phyloP scores from a whole-genome alignment of 2,113 vertebrate species.

The Anhinga rufa region DNA sequence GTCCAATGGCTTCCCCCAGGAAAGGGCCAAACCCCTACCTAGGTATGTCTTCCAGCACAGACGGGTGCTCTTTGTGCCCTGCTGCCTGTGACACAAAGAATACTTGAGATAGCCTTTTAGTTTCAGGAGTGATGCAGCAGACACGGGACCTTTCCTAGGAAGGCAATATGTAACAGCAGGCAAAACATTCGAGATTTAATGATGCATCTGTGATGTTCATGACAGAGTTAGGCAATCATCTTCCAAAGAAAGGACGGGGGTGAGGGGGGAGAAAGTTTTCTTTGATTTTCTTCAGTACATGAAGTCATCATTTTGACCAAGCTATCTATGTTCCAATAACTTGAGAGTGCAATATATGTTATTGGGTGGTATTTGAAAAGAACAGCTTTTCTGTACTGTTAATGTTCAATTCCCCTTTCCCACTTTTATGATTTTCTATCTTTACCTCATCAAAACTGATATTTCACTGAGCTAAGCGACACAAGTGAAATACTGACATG shows the following conservation, averaged over 20 bases:
- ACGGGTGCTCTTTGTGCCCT: no score
- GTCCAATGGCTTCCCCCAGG: background rate
- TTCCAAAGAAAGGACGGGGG: background rate
- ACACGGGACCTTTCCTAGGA: background rate
- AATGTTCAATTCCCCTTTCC: background rate
- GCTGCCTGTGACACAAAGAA: background rate
- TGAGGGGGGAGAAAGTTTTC: fast-evolving
- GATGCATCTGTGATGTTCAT: background rate
- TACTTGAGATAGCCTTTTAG: background rate
- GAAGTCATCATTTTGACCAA: background rate
- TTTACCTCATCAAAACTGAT: slow-evolving; percentile 5
- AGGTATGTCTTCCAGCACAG: background rate
- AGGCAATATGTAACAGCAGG: background rate
- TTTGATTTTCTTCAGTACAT: background rate
- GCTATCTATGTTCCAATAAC: background rate
- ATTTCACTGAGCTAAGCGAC: background rate
- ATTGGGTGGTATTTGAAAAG: background rate
- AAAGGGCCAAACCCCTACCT: background rate
- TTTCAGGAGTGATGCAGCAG: background rate
- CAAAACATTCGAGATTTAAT: background rate
- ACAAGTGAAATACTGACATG: slow-evolving; percentile 3
- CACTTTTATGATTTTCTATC: background rate
- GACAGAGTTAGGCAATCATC: background rate
- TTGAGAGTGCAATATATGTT: background rate
- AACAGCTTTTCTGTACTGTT: background rate